These are phyloP conservation scores for Clunio marinus DNA, from an alignment of 2,888 invertebrate species.

Conservation along the genomic window DNA sequence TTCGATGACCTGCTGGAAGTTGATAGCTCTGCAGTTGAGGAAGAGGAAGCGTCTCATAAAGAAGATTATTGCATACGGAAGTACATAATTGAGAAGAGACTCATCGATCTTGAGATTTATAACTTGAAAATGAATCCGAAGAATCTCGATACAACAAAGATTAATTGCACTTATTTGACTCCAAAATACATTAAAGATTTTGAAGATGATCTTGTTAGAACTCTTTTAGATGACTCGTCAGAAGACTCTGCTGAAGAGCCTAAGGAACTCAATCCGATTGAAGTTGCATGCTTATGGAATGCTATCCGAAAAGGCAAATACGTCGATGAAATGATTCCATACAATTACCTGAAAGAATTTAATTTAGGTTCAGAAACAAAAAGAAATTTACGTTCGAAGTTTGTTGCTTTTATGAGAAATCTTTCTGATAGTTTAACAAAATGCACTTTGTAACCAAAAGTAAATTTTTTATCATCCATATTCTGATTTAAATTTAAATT, in stretches of 20 bases:
- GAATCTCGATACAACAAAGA: conserved; percentile 2
- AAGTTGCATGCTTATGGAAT: background rate
- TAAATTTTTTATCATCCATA: too few species aligned
- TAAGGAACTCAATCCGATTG: background rate
- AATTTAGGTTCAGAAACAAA: background rate
- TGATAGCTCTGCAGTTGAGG: background rate
- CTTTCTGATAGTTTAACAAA: background rate
- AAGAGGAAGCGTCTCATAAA: background rate
- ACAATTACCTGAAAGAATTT: background rate
- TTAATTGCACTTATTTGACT: background rate
- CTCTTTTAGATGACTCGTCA: background rate
- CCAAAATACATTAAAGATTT: background rate
- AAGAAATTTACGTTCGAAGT: background rate
- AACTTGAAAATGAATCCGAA: background rate
- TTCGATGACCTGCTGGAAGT: background rate
- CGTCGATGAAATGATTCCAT: background rate
- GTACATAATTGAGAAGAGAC: conserved; percentile 5
- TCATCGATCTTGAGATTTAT: background rate
- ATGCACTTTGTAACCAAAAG: background rate
- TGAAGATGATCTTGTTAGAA: background rate
- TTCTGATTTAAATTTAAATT: too few species aligned
- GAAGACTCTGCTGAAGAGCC: background rate
- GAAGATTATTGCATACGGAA: conserved; percentile 28
- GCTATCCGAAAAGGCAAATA: background rate
- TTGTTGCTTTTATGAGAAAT: background rate